These are phyloP conservation scores for Myotis davidii DNA, from an alignment of 2,113 vertebrate species.

Conservation along the genomic window DNA sequence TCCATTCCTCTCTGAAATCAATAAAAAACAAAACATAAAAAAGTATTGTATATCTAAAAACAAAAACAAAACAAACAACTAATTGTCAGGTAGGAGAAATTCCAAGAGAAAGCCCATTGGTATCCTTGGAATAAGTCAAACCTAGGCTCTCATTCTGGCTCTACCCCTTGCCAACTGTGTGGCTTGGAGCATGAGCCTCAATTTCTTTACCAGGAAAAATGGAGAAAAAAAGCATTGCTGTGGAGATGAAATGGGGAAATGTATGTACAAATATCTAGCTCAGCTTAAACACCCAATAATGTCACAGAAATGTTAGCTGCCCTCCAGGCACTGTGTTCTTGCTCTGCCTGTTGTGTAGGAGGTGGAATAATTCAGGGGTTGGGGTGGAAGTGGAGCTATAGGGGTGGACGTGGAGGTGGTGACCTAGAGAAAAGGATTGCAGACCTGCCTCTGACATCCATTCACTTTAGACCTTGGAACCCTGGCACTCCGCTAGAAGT, in stretches of 20 bases:
- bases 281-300: not conserved
- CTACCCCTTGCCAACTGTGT: not conserved
- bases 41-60: not conserved
- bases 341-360: not conserved
- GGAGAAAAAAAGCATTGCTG: not conserved
- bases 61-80: not conserved
- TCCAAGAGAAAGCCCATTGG: not conserved
- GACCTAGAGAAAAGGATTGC: not conserved
- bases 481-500: not conserved
- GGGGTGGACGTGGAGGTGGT: no score
- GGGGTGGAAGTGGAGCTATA: not conserved
- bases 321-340: not conserved
- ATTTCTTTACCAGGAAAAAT: conserved; percentile 26
- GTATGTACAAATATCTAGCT: not conserved
- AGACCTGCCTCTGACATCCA: not conserved
- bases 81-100: not conserved
- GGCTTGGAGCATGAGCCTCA: not conserved
- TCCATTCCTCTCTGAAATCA: no score
- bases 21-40: not conserved
- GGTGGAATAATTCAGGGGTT: not conserved
- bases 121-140: conserved; percentile 19
- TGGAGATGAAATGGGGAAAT: not conserved
- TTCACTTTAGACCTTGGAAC: not conserved
- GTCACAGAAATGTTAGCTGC: not conserved
- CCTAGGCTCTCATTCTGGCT: not conserved